Evolutionary conservation across 2,888 invertebrate genomes (phyloP).

Genomic region (Tipula lateralis): DNA sequence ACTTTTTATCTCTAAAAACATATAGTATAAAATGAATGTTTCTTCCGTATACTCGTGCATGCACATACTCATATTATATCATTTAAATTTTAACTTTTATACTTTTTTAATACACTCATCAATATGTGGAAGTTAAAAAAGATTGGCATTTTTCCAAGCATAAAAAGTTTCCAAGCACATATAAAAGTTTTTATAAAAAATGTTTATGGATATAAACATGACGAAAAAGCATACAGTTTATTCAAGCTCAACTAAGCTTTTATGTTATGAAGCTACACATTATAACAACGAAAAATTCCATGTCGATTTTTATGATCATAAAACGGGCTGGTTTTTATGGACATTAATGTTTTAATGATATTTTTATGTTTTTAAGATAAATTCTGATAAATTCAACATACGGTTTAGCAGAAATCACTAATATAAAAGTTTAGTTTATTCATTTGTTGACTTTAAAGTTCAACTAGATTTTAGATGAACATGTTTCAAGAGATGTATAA

Average conservation of each 20-base stretch:
- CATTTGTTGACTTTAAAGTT: not conserved
- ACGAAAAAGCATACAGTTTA: not conserved
- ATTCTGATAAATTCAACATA: not conserved
- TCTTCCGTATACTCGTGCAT: not conserved
- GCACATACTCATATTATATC: not conserved
- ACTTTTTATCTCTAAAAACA: not conserved
- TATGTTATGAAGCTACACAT: not conserved
- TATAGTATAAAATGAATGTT: not conserved
- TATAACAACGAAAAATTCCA: not conserved
- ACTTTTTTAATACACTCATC: not conserved
- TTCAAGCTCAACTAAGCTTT: not conserved
- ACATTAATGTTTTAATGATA: not conserved
- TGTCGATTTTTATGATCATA: not conserved
- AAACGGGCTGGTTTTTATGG: not conserved
- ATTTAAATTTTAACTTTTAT: not conserved
- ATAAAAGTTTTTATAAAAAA: not conserved
- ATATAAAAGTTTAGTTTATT: not conserved
- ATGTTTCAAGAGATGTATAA: too few relatives aligned
- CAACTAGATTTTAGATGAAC: not conserved
- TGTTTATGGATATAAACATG: not conserved
- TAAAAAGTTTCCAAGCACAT: not conserved
- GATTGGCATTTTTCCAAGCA: not conserved
- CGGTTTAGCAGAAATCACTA: not conserved
- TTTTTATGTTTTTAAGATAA: not conserved
- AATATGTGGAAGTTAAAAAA: not conserved